Conservation (phyloP, 2,888 invertebrate species). For the Sclerodermus sp. region DNA sequence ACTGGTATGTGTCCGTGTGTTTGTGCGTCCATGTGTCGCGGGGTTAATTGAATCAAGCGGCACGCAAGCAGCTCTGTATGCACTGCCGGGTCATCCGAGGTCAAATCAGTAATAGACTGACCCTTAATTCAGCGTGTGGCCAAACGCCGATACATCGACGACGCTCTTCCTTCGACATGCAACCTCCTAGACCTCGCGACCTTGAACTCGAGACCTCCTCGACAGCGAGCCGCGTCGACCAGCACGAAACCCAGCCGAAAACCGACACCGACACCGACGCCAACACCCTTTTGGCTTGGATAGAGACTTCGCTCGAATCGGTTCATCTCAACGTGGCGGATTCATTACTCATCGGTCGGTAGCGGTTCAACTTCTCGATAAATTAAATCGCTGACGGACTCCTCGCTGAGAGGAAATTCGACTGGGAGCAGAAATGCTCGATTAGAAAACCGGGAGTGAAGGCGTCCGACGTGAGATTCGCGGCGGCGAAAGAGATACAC, state of each 20-base stretch:
- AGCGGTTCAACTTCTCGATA: too few species aligned
- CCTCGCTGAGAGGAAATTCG: slow-evolving; percentile 4
- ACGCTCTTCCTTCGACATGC: slow-evolving; percentile 33
- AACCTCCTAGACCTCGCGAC: slow-evolving; percentile 23
- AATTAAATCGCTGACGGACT: too few species aligned
- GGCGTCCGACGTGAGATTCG: slow-evolving; percentile 22
- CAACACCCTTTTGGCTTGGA: too few species aligned
- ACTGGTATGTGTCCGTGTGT: too few species aligned
- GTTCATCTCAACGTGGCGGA: too few species aligned
- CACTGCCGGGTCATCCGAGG: slow-evolving; percentile 49
- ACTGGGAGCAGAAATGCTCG: slow-evolving; percentile 50
- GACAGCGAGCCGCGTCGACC: slow-evolving; percentile 22
- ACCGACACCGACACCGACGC: too few species aligned
- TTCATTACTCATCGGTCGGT: too few species aligned
- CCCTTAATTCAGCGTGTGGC: slow-evolving; percentile 47
- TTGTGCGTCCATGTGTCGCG: slow-evolving; percentile 16
- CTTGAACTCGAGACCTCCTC: slow-evolving; percentile 32
- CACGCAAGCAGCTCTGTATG: slow-evolving; percentile 49
- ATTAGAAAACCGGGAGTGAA: slow-evolving; percentile 43
- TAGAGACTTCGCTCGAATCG: too few species aligned
- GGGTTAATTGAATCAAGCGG: slow-evolving; percentile 54
- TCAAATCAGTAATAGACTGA: slow-evolving; percentile 52
- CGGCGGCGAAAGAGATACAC: slow-evolving; percentile 12
- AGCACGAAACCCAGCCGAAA: too few species aligned
- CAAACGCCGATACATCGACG: slow-evolving; percentile 41